phyloP scores from a whole-genome alignment of 92 coral and sea anemone genomes.

The Phymanthus crucifer region DNA sequence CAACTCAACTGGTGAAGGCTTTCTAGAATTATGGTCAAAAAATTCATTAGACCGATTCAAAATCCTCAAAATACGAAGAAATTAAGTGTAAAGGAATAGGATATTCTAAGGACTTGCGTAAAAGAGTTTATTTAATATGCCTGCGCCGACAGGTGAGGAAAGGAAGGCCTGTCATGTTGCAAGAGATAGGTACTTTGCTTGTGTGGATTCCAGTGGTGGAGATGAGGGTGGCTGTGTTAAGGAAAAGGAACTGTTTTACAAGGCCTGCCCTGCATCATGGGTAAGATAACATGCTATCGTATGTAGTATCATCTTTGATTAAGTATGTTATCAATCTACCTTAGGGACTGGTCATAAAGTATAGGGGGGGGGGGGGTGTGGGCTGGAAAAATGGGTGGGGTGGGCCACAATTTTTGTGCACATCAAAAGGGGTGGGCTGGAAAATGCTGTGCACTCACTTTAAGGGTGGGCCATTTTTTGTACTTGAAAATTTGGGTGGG shows the following conservation, averaged over 20 bases:
- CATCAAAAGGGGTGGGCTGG: too few species aligned
- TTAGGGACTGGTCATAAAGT: too few species aligned
- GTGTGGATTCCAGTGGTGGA: slow-evolving; percentile 59
- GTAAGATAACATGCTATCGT: slow-evolving; percentile 49
- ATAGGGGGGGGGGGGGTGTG: background rate
- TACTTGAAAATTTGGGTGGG: too few species aligned
- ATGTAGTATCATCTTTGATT: background rate
- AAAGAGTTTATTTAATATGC: slow-evolving; percentile 47
- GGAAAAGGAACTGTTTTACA: slow-evolving; percentile 63
- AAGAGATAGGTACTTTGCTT: slow-evolving; percentile 81
- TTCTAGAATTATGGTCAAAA: background rate
- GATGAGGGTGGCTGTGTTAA: slow-evolving; percentile 66
- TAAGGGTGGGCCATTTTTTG: too few species aligned
- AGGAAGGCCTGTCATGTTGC: slow-evolving; percentile 81
- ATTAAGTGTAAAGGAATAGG: background rate
- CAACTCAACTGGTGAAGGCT: background rate
- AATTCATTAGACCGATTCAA: background rate
- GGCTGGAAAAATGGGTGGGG: too few species aligned
- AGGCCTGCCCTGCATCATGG: slow-evolving; percentile 87
- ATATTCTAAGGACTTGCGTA: background rate
- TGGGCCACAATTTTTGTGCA: background rate
- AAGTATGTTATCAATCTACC: too few species aligned
- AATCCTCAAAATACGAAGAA: background rate
- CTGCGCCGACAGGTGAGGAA: slow-evolving; percentile 90
- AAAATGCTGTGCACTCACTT: too few species aligned